Evolutionary conservation across 1,140 invertebrate species (phyloP).

Genomic region (Conopomorpha cramerella): DNA sequence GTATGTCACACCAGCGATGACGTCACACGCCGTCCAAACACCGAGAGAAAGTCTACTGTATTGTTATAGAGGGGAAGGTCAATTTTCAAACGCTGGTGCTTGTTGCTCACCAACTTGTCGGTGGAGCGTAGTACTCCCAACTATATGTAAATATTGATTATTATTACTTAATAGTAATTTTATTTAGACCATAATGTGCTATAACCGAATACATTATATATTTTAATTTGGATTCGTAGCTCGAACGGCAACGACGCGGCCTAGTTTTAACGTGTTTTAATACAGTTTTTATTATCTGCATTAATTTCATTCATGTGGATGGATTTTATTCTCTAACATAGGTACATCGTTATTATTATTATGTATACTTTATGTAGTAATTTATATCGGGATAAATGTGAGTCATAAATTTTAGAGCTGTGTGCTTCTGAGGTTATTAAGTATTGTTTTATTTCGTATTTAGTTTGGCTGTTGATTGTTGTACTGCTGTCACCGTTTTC

Average conservation of each 20-base stretch:
- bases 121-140: conserved; percentile 22
- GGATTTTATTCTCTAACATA: conserved; percentile 29
- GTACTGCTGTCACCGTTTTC: conserved; percentile 5
- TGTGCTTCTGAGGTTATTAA: conserved; percentile 12
- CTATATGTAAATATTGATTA: conserved; percentile 52
- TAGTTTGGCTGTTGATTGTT: conserved; percentile 25
- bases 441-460: conserved; percentile 16
- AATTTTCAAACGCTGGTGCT: conserved; percentile 12
- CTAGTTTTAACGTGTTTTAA: not conserved
- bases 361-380: not conserved
- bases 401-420: conserved; percentile 18
- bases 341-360: too few relatives aligned
- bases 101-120: conserved; percentile 11
- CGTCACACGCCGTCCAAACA: too few relatives aligned
- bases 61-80: too few relatives aligned
- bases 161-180: conserved; percentile 56
- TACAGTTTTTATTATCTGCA: conserved; percentile 24
- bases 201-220: conserved; percentile 39
- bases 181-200: conserved; percentile 55
- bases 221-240: conserved; percentile 7
- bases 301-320: conserved; percentile 31
- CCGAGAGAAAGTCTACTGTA: too few relatives aligned
- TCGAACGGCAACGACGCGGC: not conserved
- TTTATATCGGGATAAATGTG: conserved; percentile 8
- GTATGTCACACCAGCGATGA: too few relatives aligned